A percentile compares a stretch with the other conserved stretches of the same genome.
These are phyloP conservation scores for Melanaphis sacchari DNA, from an alignment of 1,140 invertebrate species.

Conservation along the genomic window DNA sequence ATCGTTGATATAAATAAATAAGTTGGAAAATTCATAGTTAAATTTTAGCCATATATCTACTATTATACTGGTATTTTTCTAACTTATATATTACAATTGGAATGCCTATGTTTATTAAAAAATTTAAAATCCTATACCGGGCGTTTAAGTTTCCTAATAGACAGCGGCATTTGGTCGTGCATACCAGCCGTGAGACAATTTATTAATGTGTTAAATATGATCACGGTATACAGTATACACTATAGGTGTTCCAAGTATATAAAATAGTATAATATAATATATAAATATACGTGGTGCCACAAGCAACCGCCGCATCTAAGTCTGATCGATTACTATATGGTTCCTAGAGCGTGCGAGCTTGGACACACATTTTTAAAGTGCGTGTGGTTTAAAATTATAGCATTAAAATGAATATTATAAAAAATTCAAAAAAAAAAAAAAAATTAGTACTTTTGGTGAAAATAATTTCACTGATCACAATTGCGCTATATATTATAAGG, in stretches of 20 bases:
- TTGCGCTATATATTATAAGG: neutral
- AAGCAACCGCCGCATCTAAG: slow-evolving; percentile 55
- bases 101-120: neutral
- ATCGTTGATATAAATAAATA: neutral
- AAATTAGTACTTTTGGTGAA: neutral
- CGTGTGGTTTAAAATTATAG: neutral
- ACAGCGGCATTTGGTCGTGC: neutral
- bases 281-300: neutral
- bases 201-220: neutral
- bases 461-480: neutral
- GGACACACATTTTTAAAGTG: neutral
- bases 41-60: neutral
- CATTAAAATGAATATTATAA: neutral
- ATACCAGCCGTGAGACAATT: neutral
- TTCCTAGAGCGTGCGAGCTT: slow-evolving; percentile 57
- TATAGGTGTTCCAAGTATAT: neutral
- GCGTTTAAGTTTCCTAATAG: slow-evolving; percentile 28
- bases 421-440: neutral
- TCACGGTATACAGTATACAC: neutral
- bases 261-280: neutral
- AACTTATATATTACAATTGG: neutral
- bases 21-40: neutral
- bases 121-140: neutral
- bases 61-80: neutral
- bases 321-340: slow-evolving; percentile 47